phyloP scores from a whole-genome alignment of 2,113 vertebrate species.

The Athene cunicularia region DNA sequence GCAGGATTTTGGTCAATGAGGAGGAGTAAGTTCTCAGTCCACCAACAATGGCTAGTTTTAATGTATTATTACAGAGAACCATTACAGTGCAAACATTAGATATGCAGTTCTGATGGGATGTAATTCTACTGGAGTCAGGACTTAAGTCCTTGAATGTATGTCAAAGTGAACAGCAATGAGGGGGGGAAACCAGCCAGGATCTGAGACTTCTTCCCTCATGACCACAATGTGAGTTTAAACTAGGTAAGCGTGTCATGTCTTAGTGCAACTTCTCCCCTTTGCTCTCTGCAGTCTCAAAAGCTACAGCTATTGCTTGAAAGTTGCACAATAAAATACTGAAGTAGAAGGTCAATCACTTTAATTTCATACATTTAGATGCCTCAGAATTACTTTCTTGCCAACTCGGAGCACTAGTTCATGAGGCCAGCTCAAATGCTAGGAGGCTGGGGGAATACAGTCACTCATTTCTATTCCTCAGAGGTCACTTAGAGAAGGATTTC shows the following conservation, averaged over 20 bases:
- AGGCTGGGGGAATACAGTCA: neutral
- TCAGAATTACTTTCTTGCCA: neutral
- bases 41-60: neutral
- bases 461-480: neutral
- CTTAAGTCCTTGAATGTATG: neutral
- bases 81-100: neutral
- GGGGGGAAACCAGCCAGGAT: neutral
- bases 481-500: neutral
- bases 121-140: neutral
- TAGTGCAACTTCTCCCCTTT: neutral
- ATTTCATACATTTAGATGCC: neutral
- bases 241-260: accelerated
- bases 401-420: neutral
- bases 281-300: neutral
- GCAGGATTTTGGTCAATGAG: neutral
- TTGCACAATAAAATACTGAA: neutral
- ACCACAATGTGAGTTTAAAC: neutral
- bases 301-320: neutral
- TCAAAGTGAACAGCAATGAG: neutral
- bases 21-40: neutral
- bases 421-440: neutral
- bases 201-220: neutral
- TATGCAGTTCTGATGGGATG: neutral
- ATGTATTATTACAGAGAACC: neutral
- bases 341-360: neutral